Base-by-base conservation (phyloP, 2,888 invertebrate genomes). In the Acleris emargana region DNA sequence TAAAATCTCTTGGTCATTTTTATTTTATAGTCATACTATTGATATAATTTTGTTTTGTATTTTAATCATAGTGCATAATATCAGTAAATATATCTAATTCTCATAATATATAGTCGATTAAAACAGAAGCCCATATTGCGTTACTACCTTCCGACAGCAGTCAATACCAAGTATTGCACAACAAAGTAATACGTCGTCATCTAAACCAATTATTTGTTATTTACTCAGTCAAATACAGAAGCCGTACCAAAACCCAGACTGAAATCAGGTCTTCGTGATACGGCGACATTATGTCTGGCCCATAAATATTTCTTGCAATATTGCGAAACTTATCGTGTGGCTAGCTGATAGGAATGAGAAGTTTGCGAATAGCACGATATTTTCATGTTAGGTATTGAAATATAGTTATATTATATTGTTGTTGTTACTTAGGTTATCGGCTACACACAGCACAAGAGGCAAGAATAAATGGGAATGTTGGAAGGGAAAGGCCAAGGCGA, bases 201-300 rank as follows among this genome's bases (percentile, higher is more conserved):
- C 25, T 64, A 64, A 64, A 64, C 53, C 64, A 58, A 58, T 64
- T 64, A 53, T 25, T 62, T 22, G 63, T 63, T 18, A 58, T 38
- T 54, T 18, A 28, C 25, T 49, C 47, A 54, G 38, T 38, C 38
- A 38, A 38, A 38, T 54, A 54, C 42, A 54, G 64, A 64, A 64
- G 64, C 64, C 64, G 11, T 64, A 64, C 18, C 25, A 9, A 18
- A 42, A 58, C 18, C 53, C 50, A 62, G 55, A 50, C 62, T 62
- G 49, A 54, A 64, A 64, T 64, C 58, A 49, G 49, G 58, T 28
- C 50, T 32, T 49, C 42, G 28, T 53, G 52, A 22, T 52, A 52
- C 64, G 53, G 49, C 53, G 53, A 54, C 64, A 49, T 49, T 63
- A 51, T 5, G 45, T 42, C 62, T 54, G 17, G 47, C 42, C 53